Evolutionary conservation across 2,888 invertebrate genomes (phyloP).

Genomic region (Piscicola geometra): DNA sequence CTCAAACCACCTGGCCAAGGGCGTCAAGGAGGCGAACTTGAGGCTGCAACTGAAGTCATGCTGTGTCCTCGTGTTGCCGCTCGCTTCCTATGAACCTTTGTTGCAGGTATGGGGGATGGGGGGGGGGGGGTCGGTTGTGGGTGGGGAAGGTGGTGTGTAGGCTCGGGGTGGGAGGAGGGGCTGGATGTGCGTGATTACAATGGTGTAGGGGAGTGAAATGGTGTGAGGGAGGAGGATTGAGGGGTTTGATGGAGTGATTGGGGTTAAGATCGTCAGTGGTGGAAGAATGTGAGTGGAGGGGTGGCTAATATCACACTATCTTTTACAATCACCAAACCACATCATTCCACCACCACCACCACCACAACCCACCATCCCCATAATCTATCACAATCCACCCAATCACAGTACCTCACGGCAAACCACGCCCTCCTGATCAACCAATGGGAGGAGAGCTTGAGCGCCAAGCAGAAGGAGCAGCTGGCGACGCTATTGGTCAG

Average conservation of each 20-base stretch:
- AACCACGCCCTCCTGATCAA: slow-evolving; percentile 76
- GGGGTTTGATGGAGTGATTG: too few relatives aligned
- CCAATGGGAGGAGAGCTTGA: slow-evolving; percentile 77
- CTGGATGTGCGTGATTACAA: too few relatives aligned
- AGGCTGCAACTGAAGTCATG: slow-evolving; percentile 82
- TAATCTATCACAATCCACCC: not conserved
- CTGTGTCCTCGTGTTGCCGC: slow-evolving; percentile 80
- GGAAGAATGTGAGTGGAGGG: not conserved
- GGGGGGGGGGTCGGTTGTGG: not conserved
- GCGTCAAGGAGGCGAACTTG: slow-evolving; percentile 63
- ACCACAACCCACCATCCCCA: not conserved
- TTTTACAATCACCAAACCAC: too few relatives aligned
- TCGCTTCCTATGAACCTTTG: slow-evolving; percentile 14
- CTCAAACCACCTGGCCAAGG: slow-evolving; percentile 50
- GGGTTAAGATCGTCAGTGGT: too few relatives aligned
- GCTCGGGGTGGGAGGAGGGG: not conserved
- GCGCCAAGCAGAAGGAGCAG: slow-evolving; percentile 88
- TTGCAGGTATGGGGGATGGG: not conserved
- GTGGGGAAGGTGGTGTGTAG: not conserved
- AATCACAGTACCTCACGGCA: slow-evolving; percentile 67
- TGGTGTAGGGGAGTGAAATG: too few relatives aligned
- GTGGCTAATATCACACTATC: too few relatives aligned
- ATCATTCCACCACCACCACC: not conserved
- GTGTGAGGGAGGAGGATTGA: too few relatives aligned
- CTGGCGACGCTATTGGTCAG: slow-evolving; percentile 81